phyloP scores from a whole-genome alignment of 2,113 vertebrate genomes.

The Archilochus colubris region DNA sequence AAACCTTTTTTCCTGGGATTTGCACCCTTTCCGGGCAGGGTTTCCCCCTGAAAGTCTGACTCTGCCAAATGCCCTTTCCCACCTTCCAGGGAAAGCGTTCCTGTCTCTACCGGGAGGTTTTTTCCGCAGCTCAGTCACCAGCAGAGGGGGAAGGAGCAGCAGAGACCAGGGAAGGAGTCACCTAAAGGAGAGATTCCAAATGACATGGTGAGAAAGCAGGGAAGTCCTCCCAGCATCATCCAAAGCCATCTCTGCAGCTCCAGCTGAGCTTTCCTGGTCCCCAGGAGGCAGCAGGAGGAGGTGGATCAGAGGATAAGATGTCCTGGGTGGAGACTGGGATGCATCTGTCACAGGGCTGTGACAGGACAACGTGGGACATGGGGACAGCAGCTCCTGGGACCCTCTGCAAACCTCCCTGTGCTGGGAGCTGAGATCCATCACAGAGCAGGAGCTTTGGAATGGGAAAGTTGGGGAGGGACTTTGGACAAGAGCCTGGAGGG shows the following conservation, averaged over 20 bases:
- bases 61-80: rapidly evolving
- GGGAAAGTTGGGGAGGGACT: too few species aligned
- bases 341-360: background rate
- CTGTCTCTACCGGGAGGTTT: background rate
- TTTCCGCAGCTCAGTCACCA: background rate
- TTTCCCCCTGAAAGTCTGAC: too few species aligned
- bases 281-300: background rate
- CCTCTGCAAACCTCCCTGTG: background rate
- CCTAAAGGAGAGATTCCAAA: background rate
- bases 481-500: too few species aligned
- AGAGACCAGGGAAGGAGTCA: background rate
- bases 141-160: constrained; percentile 33
- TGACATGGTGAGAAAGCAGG: background rate
- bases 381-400: background rate
- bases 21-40: background rate
- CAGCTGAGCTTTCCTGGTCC: background rate
- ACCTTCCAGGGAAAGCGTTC: background rate
- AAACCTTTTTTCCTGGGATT: background rate
- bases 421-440: background rate
- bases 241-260: rapidly evolving
- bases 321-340: background rate
- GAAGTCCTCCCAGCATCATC: background rate
- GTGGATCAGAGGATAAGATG: background rate
- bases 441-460: background rate
- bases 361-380: background rate